A percentile compares a stretch with the other conserved stretches of the same genome.
Evolutionary conservation across 1,140 invertebrate genomes (phyloP).

Genomic region (Wasmannia auropunctata): DNA sequence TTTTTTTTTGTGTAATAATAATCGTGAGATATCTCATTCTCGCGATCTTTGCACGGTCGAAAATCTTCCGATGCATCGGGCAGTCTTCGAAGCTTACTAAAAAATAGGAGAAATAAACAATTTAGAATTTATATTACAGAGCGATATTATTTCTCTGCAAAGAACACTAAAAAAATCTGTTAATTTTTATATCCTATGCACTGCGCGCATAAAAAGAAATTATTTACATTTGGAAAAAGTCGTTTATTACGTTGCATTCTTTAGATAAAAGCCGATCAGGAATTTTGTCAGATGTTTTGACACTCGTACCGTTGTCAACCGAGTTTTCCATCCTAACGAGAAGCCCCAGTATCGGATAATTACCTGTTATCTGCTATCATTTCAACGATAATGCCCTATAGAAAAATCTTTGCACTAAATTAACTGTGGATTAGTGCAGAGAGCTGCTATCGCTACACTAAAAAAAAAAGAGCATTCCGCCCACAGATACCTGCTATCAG

Average conservation of each 20-base stretch:
- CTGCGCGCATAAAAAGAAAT: neutral
- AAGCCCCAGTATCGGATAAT: neutral
- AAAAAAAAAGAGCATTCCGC: neutral
- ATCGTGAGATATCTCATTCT: neutral
- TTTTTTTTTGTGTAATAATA: neutral
- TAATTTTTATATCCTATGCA: neutral
- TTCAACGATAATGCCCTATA: neutral
- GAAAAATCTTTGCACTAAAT: slow-evolving; percentile 39
- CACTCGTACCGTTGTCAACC: no score
- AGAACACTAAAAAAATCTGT: neutral
- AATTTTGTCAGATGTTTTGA: neutral
- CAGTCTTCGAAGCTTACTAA: neutral
- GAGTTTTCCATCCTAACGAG: no score
- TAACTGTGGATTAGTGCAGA: slow-evolving; percentile 18
- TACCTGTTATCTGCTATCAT: neutral
- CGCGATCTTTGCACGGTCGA: neutral
- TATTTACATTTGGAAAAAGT: neutral
- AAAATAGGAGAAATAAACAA: neutral
- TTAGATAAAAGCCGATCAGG: neutral
- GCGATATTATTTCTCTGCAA: no score
- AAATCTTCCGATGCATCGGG: neutral
- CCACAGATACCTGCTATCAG: slow-evolving; percentile 29
- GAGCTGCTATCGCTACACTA: neutral
- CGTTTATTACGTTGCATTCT: neutral
- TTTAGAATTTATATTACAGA: neutral